These are phyloP conservation scores for Hozukius guyotensis DNA, from an alignment of 2,797 vertebrate species.

Conservation along the genomic window DNA sequence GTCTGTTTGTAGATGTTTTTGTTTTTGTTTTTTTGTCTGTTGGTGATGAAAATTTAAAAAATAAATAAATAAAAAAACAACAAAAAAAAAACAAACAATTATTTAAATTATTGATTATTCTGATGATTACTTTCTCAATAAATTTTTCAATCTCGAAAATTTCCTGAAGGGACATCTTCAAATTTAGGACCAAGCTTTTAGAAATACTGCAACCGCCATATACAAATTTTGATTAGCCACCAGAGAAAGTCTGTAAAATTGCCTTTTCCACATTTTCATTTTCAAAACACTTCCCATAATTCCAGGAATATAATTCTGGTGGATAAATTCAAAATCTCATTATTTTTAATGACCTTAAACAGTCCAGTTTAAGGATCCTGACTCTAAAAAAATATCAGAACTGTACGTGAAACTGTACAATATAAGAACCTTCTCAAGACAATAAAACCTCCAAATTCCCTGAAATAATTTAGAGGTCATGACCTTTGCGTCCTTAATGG, in stretches of 20 bases:
- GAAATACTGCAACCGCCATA: accelerated
- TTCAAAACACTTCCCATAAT: not conserved
- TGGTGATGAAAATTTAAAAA: too few relatives aligned
- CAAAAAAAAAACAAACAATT: too few relatives aligned
- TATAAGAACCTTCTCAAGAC: too few relatives aligned
- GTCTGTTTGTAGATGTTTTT: too few relatives aligned
- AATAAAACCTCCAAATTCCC: not conserved
- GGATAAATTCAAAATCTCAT: not conserved
- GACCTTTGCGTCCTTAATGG: not conserved
- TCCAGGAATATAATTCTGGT: not conserved
- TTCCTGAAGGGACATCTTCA: not conserved
- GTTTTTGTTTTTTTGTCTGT: too few relatives aligned
- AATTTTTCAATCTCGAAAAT: not conserved
- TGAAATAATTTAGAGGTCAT: not conserved
- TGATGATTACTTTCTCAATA: not conserved
- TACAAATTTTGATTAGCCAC: accelerated
- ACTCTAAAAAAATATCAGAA: not conserved
- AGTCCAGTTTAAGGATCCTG: not conserved
- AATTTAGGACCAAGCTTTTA: not conserved
- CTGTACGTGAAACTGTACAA: not conserved
- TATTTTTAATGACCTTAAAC: not conserved
- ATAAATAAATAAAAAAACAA: too few relatives aligned
- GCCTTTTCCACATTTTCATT: not conserved
- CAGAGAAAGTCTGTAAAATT: not conserved
- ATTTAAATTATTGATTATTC: not conserved